Evolutionary conservation across 1,140 invertebrate genomes (phyloP).

Genomic region (Babylonia areolata): DNA sequence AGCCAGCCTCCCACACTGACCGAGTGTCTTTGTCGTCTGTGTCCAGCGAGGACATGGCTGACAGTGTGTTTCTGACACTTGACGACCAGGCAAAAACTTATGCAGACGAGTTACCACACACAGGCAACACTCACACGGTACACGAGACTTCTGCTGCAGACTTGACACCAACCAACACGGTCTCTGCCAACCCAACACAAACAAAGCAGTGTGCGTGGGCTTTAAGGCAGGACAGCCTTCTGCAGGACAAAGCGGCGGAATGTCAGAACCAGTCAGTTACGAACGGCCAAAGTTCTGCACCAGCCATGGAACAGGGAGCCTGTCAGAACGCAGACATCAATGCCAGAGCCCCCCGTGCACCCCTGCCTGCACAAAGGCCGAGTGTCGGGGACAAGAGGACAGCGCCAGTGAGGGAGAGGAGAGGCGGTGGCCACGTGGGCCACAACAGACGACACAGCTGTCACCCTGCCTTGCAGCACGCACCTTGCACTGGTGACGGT

Average conservation of each 20-base stretch:
- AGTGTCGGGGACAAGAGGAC: not conserved
- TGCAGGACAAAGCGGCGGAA: not conserved
- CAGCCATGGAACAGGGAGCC: not conserved
- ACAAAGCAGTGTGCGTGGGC: not conserved
- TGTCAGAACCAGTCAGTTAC: not conserved
- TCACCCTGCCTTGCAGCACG: not conserved
- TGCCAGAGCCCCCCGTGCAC: not conserved
- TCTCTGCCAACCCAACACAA: not conserved
- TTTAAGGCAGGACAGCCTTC: not conserved
- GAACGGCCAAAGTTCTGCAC: not conserved
- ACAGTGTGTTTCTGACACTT: conserved; percentile 42
- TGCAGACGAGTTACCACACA: not conserved
- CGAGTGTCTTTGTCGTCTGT: conserved; percentile 8
- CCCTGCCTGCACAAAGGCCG: not conserved
- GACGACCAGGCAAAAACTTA: conserved; percentile 35
- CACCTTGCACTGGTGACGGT: not conserved
- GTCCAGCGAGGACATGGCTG: conserved; percentile 15
- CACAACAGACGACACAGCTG: not conserved
- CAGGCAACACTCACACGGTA: not conserved
- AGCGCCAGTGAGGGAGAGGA: not conserved
- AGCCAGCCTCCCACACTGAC: not conserved
- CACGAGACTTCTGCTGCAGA: not conserved
- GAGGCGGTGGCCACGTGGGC: too few relatives aligned
- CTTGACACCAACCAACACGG: not conserved
- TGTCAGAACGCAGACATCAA: not conserved